These are phyloP conservation scores for Cydia fagiglandana DNA, from an alignment of 1,140 invertebrate species.

Conservation along the genomic window DNA sequence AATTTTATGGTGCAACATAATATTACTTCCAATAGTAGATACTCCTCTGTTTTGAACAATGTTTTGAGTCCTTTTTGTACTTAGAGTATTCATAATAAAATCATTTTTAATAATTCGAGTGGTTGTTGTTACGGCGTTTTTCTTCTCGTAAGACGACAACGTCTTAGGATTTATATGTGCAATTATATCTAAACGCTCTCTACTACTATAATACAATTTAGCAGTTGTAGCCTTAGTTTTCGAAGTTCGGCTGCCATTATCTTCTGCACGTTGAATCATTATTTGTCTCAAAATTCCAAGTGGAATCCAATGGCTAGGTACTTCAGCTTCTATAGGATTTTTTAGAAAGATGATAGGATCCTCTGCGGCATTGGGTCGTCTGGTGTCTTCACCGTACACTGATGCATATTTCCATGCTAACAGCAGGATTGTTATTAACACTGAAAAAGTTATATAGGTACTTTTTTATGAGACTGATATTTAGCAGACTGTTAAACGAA, in stretches of 20 bases:
- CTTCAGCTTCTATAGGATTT: conserved; percentile 57
- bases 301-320: conserved; percentile 59
- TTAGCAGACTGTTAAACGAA: not conserved
- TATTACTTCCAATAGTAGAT: too few species aligned
- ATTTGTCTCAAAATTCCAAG: conserved; percentile 52
- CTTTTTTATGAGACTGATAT: not conserved
- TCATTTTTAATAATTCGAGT: not conserved
- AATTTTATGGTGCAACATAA: too few species aligned
- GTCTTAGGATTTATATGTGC: not conserved
- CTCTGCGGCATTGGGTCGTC: conserved; percentile 29
- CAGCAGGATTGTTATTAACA: conserved; percentile 21
- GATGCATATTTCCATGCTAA: not conserved
- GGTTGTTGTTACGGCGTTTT: not conserved
- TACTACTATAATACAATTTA: not conserved
- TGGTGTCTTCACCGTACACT: not conserved
- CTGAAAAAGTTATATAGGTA: conserved; percentile 12
- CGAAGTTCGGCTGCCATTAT: not conserved
- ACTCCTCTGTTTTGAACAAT: too few species aligned
- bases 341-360: conserved; percentile 49
- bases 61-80: not conserved
- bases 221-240: not conserved
- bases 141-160: not conserved
- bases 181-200: not conserved
- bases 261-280: conserved; percentile 48
- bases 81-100: not conserved